These are phyloP conservation scores for Malthinus seriepunctatus DNA, from an alignment of 2,888 invertebrate genomes.

Conservation along the genomic window DNA sequence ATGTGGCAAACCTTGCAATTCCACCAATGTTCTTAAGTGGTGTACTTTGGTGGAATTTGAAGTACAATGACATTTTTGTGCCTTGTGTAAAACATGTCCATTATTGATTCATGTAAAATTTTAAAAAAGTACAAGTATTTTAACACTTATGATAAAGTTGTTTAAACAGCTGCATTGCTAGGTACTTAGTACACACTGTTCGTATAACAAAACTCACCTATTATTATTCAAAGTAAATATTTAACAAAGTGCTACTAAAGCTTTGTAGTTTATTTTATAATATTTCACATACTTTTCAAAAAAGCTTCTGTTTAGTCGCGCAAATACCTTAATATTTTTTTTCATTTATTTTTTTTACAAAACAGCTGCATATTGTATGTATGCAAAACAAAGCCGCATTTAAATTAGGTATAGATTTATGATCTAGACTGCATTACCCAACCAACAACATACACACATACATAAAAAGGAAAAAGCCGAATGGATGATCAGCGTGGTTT, in stretches of 20 bases:
- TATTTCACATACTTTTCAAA: not conserved
- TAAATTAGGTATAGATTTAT: conserved; percentile 35
- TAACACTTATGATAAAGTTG: not conserved
- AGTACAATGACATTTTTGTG: no score
- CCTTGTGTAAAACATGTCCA: no score
- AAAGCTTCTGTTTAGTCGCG: no score
- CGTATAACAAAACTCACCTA: no score
- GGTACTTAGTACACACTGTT: no score
- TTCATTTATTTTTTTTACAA: not conserved
- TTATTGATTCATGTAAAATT: no score
- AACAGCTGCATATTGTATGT: conserved; percentile 10
- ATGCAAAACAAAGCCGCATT: conserved; percentile 34
- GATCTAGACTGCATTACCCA: conserved; percentile 6
- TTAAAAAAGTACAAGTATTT: conserved; percentile 1
- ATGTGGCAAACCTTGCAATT: no score
- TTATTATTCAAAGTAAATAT: not conserved
- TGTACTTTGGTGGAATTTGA: no score
- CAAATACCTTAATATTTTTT: not conserved
- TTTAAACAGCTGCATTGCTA: not conserved
- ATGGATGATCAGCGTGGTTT: conserved; percentile 19
- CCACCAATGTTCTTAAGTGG: no score
- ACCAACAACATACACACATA: not conserved
- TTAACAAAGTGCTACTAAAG: not conserved
- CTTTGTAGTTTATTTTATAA: conserved; percentile 1
- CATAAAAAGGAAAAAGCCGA: conserved; percentile 19